Percentiles rank a stretch among this genome's conserved stretches.
Evolutionary conservation across 2,113 vertebrate genomes (phyloP).

Genomic region (Sigmodon hispidus): DNA sequence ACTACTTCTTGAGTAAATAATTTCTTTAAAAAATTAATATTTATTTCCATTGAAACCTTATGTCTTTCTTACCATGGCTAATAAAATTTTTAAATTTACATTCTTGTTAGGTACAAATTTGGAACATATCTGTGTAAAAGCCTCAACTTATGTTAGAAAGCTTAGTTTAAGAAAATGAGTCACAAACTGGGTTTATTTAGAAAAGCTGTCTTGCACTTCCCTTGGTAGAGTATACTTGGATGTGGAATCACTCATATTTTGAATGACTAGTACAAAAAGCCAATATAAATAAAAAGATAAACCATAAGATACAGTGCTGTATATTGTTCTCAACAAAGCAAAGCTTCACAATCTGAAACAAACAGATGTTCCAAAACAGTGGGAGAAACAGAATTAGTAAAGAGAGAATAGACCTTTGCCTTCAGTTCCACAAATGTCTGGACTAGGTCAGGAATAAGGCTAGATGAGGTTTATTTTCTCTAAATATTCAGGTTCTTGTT

Average conservation of each 20-base stretch:
- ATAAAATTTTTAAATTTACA: constrained; percentile 22
- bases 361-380: constrained; percentile 1
- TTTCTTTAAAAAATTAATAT: background rate
- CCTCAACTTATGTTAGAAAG: constrained; percentile 35
- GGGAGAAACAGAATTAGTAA: background rate
- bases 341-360: background rate
- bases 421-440: background rate
- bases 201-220: constrained; percentile 50
- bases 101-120: constrained; percentile 24
- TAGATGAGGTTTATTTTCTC: background rate
- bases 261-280: constrained; percentile 11
- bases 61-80: background rate
- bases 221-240: constrained; percentile 39
- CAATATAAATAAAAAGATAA: constrained; percentile 30
- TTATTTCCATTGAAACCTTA: background rate
- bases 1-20: background rate
- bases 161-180: constrained; percentile 47
- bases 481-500: background rate
- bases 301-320: background rate
- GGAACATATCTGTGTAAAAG: background rate
- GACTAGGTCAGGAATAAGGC: background rate
- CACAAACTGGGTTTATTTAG: constrained; percentile 51
- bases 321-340: background rate
- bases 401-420: background rate
- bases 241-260: constrained; percentile 8